Evolutionary conservation across 2,888 invertebrate species (phyloP), one percentile per base, ranked within the genome.

Genomic region (Ptycholaimellus sp.): DNA sequence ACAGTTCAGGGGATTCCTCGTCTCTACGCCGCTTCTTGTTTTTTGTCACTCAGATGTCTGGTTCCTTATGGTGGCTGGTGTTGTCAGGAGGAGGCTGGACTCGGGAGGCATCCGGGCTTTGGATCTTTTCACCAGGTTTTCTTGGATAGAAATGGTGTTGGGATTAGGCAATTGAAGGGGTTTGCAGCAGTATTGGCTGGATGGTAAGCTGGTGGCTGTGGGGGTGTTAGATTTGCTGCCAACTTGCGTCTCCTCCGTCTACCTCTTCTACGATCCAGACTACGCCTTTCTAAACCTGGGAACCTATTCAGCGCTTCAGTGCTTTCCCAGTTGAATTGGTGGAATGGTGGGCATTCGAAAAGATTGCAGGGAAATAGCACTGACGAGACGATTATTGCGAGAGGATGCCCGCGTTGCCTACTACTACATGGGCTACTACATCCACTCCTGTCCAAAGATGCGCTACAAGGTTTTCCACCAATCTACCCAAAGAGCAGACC

Each of bases 391-490:
- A 38, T 59, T 90, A 21, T 65, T 48, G 16, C 40, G 23, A 13
- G 35, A 35, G 6, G 65, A 68, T 22, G 71, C 76, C 0, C 61
- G 70, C 11, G 60, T 93, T 3, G 65, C 72, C 53, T 76, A 76
- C 61, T 99, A 99, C 60, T 96, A 93, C 61, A 82, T 99, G 83
- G 96, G 96, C 14, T 99, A 72, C 62, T 99, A 96, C 57, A 83
- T 96, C 46, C 83, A 93, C 58, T 72, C 78, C 0, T 96, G 96
- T 57, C 73, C 71, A 0, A 99, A 99, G 65, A 99, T 99, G 96
- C 70, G 75, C 40, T 99, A 99, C 64, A 99, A 96, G 65, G 63
- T 62, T 43, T 44, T 39, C 22, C 19, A 81, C 14, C 5, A n/a
- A 5, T 29, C 4, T n/a, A n/a, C n/a, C n/a, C n/a, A n/a, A n/a